A percentile compares a stretch with the other conserved stretches of the same genome.
Conservation (phyloP, 2,797 vertebrate genomes). For the Galago senegalensis region DNA sequence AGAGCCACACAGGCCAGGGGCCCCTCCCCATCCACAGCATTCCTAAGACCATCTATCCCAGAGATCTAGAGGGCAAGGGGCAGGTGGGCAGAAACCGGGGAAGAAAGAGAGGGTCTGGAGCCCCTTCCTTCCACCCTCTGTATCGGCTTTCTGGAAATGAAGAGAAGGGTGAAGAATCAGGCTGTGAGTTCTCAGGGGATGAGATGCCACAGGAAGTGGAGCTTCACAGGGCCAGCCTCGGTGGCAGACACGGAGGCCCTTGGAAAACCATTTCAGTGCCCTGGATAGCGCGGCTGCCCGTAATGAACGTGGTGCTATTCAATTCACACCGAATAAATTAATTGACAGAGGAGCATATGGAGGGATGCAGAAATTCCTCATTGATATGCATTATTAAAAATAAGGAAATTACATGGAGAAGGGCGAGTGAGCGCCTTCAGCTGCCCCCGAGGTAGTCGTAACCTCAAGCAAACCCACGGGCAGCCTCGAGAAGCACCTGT, state of each 20-base stretch:
- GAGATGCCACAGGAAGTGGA: fast-evolving
- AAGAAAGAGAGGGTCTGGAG: not conserved
- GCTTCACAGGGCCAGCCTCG: not conserved
- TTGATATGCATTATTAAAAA: fast-evolving
- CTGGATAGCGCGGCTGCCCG: fast-evolving
- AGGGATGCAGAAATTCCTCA: not conserved
- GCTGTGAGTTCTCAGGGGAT: not conserved
- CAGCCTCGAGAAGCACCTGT: not conserved
- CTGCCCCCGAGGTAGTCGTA: fast-evolving
- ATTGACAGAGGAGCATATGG: not conserved
- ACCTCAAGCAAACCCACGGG: fast-evolving
- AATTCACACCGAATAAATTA: not conserved
- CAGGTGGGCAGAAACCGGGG: not conserved
- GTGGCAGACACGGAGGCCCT: not conserved
- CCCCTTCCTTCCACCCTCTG: not conserved
- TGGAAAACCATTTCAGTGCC: fast-evolving
- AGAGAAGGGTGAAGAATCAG: not conserved
- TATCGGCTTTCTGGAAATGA: not conserved
- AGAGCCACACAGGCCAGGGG: fast-evolving
- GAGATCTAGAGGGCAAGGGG: not conserved
- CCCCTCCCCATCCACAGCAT: fast-evolving
- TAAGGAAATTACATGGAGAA: fast-evolving
- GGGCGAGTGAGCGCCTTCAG: fast-evolving
- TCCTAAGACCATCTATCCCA: fast-evolving
- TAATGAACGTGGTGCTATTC: not conserved